These are phyloP conservation scores for Arion vulgaris DNA, from an alignment of 1,140 invertebrate species.

Conservation along the genomic window DNA sequence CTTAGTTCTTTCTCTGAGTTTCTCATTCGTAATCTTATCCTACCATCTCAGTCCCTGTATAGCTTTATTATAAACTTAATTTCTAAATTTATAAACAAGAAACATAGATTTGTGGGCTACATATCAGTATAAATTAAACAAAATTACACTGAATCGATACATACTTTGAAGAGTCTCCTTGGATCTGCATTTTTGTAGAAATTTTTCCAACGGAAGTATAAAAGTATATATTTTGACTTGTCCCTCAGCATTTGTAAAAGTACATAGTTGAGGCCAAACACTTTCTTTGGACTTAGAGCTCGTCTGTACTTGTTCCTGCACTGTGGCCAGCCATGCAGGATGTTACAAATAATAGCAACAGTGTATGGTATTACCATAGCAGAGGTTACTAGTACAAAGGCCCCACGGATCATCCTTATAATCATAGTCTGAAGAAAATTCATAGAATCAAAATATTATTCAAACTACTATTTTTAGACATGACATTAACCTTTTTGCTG, in stretches of 20 bases:
- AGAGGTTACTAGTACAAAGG: conserved; percentile 48
- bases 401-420: conserved; percentile 38
- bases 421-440: conserved; percentile 45
- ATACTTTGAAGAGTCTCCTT: conserved; percentile 63
- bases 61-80: too few species aligned
- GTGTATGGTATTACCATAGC: conserved; percentile 66
- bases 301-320: conserved; percentile 50
- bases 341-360: conserved; percentile 59
- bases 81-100: too few species aligned
- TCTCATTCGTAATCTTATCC: too few species aligned
- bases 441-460: too few species aligned
- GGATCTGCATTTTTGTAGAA: conserved; percentile 60
- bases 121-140: too few species aligned
- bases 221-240: conserved; percentile 53
- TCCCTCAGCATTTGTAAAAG: conserved; percentile 59
- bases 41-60: too few species aligned
- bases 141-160: too few species aligned
- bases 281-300: conserved; percentile 66
- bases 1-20: too few species aligned
- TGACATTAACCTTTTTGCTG: too few species aligned
- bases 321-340: conserved; percentile 66
- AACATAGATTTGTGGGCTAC: too few species aligned
- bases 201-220: conserved; percentile 61
- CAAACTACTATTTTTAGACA: too few species aligned
- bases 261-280: conserved; percentile 65